A percentile compares a stretch with the other conserved stretches of the same genome.
Evolutionary conservation across 2,113 vertebrate genomes (phyloP).

Genomic region (Stegastes partitus): DNA sequence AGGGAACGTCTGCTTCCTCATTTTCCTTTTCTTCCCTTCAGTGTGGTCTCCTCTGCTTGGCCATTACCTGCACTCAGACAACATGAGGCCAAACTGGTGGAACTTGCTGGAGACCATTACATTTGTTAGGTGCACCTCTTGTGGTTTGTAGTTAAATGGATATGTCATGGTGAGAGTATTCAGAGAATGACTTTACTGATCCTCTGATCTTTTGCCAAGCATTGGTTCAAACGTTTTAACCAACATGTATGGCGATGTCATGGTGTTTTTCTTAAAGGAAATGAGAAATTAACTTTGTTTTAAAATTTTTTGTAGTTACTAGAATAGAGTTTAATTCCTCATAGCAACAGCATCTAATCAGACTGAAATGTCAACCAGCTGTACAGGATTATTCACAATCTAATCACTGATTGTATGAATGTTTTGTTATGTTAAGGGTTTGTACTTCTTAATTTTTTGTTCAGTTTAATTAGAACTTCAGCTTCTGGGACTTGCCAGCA

Average conservation of each 20-base stretch:
- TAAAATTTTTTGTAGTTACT: no score
- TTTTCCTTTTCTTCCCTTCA: constrained; percentile 16
- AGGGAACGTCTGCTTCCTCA: constrained; percentile 39
- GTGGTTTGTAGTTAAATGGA: background rate
- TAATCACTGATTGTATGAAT: background rate
- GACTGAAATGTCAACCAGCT: background rate
- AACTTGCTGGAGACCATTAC: background rate
- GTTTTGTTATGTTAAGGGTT: background rate
- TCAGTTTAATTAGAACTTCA: background rate
- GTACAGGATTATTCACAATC: background rate
- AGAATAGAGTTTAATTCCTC: no score
- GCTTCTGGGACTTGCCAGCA: background rate
- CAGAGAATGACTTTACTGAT: no score
- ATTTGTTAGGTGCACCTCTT: constrained; percentile 9
- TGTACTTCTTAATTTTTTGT: background rate
- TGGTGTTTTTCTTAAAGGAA: background rate
- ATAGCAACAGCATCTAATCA: no score
- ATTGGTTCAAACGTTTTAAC: no score
- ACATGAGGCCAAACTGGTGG: constrained; percentile 56
- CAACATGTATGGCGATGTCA: no score
- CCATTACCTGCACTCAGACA: constrained; percentile 43
- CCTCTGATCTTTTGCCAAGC: no score
- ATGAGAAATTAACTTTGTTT: background rate
- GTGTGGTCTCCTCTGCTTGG: background rate
- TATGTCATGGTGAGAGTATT: no score